A percentile compares a stretch with the other conserved stretches of the same genome.
Evolutionary conservation across 2,797 vertebrate genomes (phyloP).

Genomic region (Neosilurus hyrtlii): DNA sequence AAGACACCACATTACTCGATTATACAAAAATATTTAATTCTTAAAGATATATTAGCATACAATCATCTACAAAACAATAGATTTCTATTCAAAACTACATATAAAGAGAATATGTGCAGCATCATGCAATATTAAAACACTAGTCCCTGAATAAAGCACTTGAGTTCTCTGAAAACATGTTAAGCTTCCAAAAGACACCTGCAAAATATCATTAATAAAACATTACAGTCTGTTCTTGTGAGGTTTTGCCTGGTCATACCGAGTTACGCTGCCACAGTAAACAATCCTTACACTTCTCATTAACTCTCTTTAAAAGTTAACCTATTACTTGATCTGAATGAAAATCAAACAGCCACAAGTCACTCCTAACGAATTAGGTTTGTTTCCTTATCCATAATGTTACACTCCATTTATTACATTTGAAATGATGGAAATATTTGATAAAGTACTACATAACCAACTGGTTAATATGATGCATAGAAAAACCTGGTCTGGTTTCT

Average conservation of each 20-base stretch:
- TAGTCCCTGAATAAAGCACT: conserved; percentile 31
- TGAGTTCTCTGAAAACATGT: not conserved
- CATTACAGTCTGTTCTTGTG: not conserved
- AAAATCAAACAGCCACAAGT: conserved; percentile 3
- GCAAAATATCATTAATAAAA: not conserved
- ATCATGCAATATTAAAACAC: conserved; percentile 10
- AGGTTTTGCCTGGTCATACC: not conserved
- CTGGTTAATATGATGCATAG: not conserved
- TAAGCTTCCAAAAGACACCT: conserved; percentile 6
- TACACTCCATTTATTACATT: not conserved
- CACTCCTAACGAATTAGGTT: not conserved
- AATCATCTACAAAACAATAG: not conserved
- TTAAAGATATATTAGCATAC: not conserved
- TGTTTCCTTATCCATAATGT: not conserved
- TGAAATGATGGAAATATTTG: not conserved
- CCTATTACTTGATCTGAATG: not conserved
- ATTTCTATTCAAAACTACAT: conserved; percentile 2
- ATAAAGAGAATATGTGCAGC: not conserved
- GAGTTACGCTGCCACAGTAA: not conserved
- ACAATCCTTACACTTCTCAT: not conserved
- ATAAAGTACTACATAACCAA: not conserved
- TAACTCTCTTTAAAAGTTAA: conserved; percentile 17
- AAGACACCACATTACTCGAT: not conserved
- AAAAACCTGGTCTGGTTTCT: not conserved
- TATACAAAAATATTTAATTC: conserved; percentile 19